phyloP scores from a whole-genome alignment of 2,113 vertebrate genomes.

The Camelus bactrianus region DNA sequence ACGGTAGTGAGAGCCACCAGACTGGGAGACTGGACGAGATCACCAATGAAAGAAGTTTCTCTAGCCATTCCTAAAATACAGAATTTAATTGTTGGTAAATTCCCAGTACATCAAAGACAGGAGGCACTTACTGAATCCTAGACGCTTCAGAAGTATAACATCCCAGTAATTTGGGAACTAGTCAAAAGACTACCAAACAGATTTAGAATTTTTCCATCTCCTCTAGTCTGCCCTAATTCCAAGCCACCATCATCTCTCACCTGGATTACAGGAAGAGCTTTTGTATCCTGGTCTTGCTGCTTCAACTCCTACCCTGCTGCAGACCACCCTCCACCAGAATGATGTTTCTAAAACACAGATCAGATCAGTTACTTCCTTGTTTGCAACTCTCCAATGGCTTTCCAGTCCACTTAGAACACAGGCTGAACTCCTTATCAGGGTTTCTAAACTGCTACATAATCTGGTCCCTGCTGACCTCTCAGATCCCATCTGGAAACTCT shows the following conservation, averaged over 20 bases:
- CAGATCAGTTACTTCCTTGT: not conserved
- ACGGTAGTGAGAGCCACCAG: not conserved
- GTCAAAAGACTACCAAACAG: not conserved
- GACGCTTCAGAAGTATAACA: conserved; percentile 41
- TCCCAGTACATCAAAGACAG: not conserved
- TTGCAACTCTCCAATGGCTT: not conserved
- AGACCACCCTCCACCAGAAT: not conserved
- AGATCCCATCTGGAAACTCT: conserved; percentile 27
- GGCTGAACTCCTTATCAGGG: not conserved
- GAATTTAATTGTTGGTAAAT: conserved; percentile 49
- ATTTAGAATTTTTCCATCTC: not conserved
- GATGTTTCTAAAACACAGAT: conserved; percentile 8
- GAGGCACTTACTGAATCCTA: not conserved
- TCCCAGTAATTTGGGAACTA: conserved; percentile 19
- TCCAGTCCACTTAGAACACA: not conserved
- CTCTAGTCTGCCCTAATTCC: not conserved
- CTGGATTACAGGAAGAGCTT: not conserved
- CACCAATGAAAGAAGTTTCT: conserved; percentile 47
- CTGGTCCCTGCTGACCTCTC: not conserved
- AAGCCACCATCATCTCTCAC: not conserved
- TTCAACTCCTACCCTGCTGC: not conserved
- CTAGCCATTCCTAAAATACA: not conserved
- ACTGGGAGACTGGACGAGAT: not conserved
- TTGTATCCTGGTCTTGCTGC: not conserved
- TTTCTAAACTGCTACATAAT: not conserved